A percentile compares a stretch with the other conserved stretches of the same genome.
Conservation (phyloP, 2,797 vertebrate species). For the Mus spretus region DNA sequence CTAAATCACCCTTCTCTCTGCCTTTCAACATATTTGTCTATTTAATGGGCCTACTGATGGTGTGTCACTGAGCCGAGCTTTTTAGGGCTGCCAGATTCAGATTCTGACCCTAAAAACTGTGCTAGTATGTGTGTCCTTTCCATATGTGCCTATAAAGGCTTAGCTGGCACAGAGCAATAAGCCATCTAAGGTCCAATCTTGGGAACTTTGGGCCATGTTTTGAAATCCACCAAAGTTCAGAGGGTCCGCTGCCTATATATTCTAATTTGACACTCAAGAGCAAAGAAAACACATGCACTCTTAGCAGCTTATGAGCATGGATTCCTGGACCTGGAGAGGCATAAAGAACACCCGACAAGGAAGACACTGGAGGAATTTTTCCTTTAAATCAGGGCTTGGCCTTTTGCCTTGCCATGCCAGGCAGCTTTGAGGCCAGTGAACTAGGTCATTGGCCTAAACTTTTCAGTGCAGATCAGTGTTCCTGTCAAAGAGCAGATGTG, state of each 20-base stretch:
- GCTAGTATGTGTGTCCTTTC: background rate
- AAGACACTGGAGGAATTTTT: constrained; percentile 32
- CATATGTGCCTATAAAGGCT: too few species aligned
- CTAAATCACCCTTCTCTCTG: background rate
- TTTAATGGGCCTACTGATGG: background rate
- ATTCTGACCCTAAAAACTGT: background rate
- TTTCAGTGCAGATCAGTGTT: background rate
- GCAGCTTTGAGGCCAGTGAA: background rate
- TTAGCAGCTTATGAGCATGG: background rate
- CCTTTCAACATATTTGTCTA: background rate
- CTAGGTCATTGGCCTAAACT: constrained; percentile 30
- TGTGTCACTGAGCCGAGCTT: background rate
- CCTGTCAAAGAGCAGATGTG: background rate
- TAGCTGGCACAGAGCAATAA: background rate
- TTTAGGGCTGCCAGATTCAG: background rate
- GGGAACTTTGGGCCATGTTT: background rate
- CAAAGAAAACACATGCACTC: background rate
- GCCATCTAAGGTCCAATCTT: background rate
- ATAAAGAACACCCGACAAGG: background rate
- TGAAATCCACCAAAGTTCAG: background rate
- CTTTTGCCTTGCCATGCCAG: background rate
- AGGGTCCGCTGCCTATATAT: background rate
- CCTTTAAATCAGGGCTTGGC: background rate
- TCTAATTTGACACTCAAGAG: constrained; percentile 30
- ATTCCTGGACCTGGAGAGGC: background rate